Evolutionary conservation across 2,888 invertebrate genomes (phyloP), one percentile per base, ranked within the genome.

Genomic region (Prosapia bicincta): DNA sequence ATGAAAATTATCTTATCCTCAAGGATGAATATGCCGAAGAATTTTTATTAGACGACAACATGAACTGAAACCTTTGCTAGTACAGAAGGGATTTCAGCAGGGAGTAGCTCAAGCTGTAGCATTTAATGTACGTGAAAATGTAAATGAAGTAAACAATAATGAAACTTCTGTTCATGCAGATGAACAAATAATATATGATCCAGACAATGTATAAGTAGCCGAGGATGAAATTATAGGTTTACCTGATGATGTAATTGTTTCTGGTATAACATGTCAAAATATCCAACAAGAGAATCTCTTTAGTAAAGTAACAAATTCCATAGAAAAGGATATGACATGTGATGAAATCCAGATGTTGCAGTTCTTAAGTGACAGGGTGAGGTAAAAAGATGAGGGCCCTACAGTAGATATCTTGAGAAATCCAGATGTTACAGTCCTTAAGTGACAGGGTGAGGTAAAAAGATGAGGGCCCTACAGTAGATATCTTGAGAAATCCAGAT

Each of bases 1-100:
- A 43, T 67, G 81, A 82, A 76, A 67, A 26, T 32, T 81, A 83
- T 79, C 67, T 82, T 38, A 3, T 38, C 24, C 54, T 82, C 1
- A 80, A 67, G 75, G n/a, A 69, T 69, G 26, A 69, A 20, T 26
- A 26, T 28, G 69, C 69, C 5, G 69, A 69, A 69, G 28, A 5
- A 7, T 26, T 69, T 69, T 28, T n/a, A 26, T 26, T 26, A 69
- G 28, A 69, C 23, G 68, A 26, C 28, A 69, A 28, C 26, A 28
- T 26, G 69, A 69, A 69, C n/a, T 69, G 24, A 69, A n/a, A n/a
- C 69, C 28, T 69, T 28, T 69, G 69, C 69, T 28, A 26, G 26
- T 20, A 26, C n/a, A 28, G 69, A 69, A 28, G 26, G 26, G 26
- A n/a, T 69, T 69, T 26, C 69, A 69, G n/a, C 69, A 69, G 30